These are phyloP conservation scores for Indicator maculatus DNA, from an alignment of 2,113 vertebrate genomes.

Conservation along the genomic window DNA sequence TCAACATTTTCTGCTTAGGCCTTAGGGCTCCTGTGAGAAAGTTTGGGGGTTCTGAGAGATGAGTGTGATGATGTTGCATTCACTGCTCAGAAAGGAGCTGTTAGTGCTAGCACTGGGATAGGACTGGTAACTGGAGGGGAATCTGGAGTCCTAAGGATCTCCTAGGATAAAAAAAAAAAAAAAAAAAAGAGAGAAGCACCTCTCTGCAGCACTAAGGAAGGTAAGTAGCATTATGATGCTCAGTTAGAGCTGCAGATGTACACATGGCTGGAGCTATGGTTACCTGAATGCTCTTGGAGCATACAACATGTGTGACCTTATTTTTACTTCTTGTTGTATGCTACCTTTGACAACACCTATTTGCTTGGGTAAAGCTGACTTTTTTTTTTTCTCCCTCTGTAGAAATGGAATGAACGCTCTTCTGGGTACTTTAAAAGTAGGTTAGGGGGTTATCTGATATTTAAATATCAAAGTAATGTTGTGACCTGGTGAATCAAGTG, in stretches of 20 bases:
- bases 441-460: background rate
- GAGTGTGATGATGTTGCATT: background rate
- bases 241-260: background rate
- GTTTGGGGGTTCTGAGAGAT: background rate
- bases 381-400: background rate
- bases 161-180: background rate
- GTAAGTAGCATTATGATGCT: background rate
- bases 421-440: background rate
- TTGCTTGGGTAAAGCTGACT: background rate
- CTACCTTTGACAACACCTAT: background rate
- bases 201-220: background rate
- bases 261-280: background rate
- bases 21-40: background rate
- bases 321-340: background rate
- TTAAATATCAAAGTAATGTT: background rate
- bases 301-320: fast-evolving
- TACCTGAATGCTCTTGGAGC: background rate
- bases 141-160: background rate
- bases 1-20: background rate
- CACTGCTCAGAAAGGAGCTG: background rate
- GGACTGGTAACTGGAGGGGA: background rate
- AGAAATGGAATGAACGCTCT: background rate
- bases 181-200: background rate
- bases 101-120: background rate
- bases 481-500: background rate